Evolutionary conservation across 2,113 vertebrate genomes (phyloP), one percentile per base, ranked within the genome.

Genomic region (Promerops cafer): DNA sequence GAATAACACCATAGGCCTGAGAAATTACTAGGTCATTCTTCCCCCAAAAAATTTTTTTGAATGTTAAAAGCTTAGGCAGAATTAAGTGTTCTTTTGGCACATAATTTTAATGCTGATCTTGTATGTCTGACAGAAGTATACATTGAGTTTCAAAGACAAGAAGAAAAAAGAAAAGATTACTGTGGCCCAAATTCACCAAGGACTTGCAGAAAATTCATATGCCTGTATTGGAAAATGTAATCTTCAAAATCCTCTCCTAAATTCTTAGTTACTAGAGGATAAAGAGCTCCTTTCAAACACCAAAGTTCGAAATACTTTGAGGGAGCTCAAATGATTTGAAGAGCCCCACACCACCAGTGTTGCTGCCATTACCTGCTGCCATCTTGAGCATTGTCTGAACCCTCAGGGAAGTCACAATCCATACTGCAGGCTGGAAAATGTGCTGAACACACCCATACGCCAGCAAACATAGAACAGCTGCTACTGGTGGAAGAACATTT

Each of bases 341-440:
- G 10, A 61, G 3, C 20, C 17, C 12, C 15, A 26, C 0, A 1
- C 2, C 33, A 9, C 14, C 35, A 37, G 33, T 14, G 7, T 27
- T 37, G 22, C 17, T 78, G 11, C 9, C 17, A 6, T 61, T 16
- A n/a, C 6, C 23, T 53, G 20, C 20, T 68, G 35, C 30, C 28
- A 39, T 13, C 22, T 49, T 2, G 1, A 61, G 26, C 47, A 54
- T 7, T 9, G 2, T 3, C 40, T 69, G 59, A 69, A 37, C 11
- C 23, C 24, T 49, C 39, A n/a, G 26, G 17, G 33, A 33, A 10
- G 15, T 47, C 15, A 2, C 9, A 56, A 35, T n/a, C 52, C 6
- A 1, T 31, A 26, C 16, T 4, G 0, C 13, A 26, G 13, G 6
- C 18, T 68, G 39, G 14, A 16, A 75, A 63, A 35, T 0, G 0